phyloP scores from a whole-genome alignment of 1,140 invertebrate species.

The fruit fly (Drosophila melanogaster) region DNA sequence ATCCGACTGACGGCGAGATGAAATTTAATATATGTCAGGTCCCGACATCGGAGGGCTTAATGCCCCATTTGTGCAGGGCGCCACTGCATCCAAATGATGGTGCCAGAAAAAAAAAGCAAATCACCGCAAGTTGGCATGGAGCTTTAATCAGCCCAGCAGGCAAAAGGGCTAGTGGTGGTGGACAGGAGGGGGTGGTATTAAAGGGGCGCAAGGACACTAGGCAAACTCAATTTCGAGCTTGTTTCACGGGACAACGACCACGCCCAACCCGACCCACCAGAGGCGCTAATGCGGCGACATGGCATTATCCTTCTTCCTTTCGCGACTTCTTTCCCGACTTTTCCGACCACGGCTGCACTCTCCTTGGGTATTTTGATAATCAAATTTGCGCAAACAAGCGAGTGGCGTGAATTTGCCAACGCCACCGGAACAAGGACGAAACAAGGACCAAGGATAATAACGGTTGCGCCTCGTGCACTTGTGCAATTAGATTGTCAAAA shows the following conservation, averaged over 20 bases:
- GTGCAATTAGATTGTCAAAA: constrained; percentile 46
- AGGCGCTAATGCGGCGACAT: constrained; percentile 71
- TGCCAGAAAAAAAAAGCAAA: constrained; percentile 69
- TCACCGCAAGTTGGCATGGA: constrained; percentile 61
- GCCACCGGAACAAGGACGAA: constrained; percentile 26
- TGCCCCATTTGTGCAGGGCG: constrained; percentile 74
- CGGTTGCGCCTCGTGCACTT: constrained; percentile 35
- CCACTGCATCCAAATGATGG: constrained; percentile 74
- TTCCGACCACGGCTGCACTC: constrained; percentile 11
- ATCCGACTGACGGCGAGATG: constrained; percentile 58
- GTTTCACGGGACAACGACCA: constrained; percentile 57
- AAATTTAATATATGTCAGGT: constrained; percentile 78
- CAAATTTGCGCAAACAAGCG: constrained; percentile 80
- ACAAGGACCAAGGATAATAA: constrained; percentile 35
- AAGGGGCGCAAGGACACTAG: constrained; percentile 1
- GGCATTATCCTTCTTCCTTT: constrained; percentile 59
- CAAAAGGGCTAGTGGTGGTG: not conserved
- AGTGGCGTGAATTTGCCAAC: constrained; percentile 51
- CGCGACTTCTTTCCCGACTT: constrained; percentile 1
- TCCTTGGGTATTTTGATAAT: constrained; percentile 71
- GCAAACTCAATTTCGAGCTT: constrained; percentile 67
- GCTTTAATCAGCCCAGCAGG: constrained; percentile 57
- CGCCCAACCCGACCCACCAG: constrained; percentile 1
- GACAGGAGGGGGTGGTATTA: not conserved
- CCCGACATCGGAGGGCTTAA: constrained; percentile 58